phyloP scores from a whole-genome alignment of 2,113 vertebrate genomes.

The Halcyon malimbica region DNA sequence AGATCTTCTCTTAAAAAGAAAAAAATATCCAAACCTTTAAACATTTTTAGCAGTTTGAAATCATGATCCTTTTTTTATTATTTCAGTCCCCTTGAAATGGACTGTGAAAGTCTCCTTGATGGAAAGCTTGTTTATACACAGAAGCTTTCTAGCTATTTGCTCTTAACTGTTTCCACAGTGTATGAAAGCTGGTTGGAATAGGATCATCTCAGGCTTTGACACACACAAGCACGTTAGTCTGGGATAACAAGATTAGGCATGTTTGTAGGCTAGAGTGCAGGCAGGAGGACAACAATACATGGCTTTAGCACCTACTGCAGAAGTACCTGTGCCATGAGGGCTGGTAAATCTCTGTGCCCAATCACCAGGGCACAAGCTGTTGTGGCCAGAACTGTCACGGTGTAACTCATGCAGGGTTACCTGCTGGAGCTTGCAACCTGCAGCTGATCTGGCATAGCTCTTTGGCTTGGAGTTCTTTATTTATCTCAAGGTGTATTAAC shows the following conservation, averaged over 20 bases:
- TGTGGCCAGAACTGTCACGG: not conserved
- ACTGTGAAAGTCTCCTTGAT: not conserved
- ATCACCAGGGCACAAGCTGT: not conserved
- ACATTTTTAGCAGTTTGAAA: not conserved
- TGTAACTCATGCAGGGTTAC: not conserved
- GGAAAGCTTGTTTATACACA: not conserved
- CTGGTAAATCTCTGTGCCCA: not conserved
- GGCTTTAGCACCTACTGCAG: not conserved
- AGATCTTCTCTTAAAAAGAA: not conserved
- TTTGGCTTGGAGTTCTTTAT: not conserved
- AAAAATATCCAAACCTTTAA: not conserved
- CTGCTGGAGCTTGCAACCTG: not conserved
- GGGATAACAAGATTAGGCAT: constrained; percentile 40
- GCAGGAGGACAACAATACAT: not conserved
- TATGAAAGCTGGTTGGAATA: constrained; percentile 4
- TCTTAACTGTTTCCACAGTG: constrained; percentile 12
- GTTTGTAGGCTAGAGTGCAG: not conserved
- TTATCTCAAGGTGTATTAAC: not conserved
- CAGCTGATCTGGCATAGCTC: not conserved
- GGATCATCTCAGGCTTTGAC: constrained; percentile 50
- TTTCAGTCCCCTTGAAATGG: constrained; percentile 6
- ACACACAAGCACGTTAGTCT: constrained; percentile 15
- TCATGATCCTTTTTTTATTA: not conserved
- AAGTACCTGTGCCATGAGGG: not conserved
- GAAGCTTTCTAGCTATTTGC: constrained; percentile 38